Conservation (phyloP, 1,140 invertebrate genomes). For the Leptopilina clavipes region DNA sequence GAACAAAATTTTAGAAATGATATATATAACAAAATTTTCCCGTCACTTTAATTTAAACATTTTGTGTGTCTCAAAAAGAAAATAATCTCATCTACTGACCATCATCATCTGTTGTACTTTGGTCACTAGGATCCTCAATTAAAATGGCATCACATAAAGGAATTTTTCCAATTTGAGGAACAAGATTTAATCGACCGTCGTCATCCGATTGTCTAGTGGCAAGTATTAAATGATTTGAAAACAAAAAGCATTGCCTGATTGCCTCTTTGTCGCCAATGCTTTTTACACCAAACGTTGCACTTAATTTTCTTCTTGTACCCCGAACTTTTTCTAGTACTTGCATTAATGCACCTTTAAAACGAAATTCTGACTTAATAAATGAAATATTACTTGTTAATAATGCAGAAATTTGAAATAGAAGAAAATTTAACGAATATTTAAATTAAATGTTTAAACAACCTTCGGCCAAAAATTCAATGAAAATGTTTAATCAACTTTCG, state of each 20-base stretch:
- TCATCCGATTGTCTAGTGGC: conserved; percentile 79
- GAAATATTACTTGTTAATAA: no score
- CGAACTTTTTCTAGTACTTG: conserved; percentile 82
- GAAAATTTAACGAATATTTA: no score
- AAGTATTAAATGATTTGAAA: conserved; percentile 91
- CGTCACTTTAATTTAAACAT: conserved; percentile 62
- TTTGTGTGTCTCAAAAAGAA: background rate
- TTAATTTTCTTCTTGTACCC: conserved; percentile 76
- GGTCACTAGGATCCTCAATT: conserved; percentile 85
- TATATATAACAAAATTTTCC: no score
- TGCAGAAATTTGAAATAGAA: no score
- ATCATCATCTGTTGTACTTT: conserved; percentile 78
- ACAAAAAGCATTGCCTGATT: conserved; percentile 88
- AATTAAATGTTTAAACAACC: no score
- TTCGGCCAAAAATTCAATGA: no score
- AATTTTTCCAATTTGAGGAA: conserved; percentile 88
- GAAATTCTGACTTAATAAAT: no score
- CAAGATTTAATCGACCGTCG: conserved; percentile 89
- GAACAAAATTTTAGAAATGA: no score
- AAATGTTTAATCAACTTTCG: no score
- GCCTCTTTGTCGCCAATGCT: conserved; percentile 79
- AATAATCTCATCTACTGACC: conserved; percentile 67
- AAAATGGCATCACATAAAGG: conserved; percentile 89
- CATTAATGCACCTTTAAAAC: conserved; percentile 79
- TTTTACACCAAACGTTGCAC: conserved; percentile 78